Conservation (phyloP, 23 tunicate species). For the Styela plicata region DNA sequence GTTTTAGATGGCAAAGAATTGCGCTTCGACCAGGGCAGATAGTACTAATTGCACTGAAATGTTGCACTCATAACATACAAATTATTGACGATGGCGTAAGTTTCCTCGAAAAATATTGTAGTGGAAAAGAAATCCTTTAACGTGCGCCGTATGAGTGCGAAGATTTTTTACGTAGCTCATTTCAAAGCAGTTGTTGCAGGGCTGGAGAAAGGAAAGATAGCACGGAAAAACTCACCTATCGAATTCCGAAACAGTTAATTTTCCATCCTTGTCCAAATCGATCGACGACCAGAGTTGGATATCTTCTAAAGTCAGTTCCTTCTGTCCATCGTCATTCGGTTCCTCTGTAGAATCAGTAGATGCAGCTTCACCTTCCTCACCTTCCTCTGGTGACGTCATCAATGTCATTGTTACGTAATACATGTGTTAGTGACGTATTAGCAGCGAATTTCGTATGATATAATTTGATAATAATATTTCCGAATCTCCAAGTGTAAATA, state of each 20-base stretch:
- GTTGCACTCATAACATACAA: too few relatives aligned
- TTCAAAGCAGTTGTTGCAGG: too few relatives aligned
- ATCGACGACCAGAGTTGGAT: slow-evolving; percentile 69
- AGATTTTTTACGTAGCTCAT: too few relatives aligned
- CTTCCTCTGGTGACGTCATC: slow-evolving; percentile 23
- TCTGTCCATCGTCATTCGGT: slow-evolving; percentile 59
- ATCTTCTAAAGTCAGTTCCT: slow-evolving; percentile 63
- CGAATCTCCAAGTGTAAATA: too few relatives aligned
- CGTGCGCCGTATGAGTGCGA: too few relatives aligned
- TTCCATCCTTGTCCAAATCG: slow-evolving; percentile 92
- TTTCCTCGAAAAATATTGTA: too few relatives aligned
- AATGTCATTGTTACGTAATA: neutral
- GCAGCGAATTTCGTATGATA: neutral
- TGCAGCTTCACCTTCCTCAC: slow-evolving; percentile 23
- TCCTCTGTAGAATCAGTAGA: slow-evolving; percentile 41
- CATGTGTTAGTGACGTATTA: neutral
- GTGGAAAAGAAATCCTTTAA: too few relatives aligned
- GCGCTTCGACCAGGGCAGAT: too few relatives aligned
- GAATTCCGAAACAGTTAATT: slow-evolving; percentile 76
- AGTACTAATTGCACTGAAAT: too few relatives aligned
- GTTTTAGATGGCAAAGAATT: too few relatives aligned
- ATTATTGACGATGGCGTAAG: too few relatives aligned
- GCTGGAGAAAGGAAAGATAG: too few relatives aligned
- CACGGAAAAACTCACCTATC: slow-evolving; percentile 78
- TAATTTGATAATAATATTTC: neutral